Conservation (phyloP, 2,797 vertebrate genomes). For the Myotis findleyi region DNA sequence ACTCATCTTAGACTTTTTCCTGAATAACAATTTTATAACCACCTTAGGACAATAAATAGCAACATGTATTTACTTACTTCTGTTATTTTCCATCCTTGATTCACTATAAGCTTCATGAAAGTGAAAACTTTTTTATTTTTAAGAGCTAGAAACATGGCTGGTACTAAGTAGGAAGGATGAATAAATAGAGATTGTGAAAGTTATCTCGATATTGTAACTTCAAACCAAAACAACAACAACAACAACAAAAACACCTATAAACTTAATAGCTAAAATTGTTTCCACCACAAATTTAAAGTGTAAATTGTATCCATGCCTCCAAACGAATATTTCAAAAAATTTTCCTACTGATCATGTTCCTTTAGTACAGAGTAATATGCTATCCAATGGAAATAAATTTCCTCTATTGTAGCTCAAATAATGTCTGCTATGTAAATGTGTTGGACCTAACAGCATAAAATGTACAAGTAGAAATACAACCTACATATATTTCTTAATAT, state of each 20-base stretch:
- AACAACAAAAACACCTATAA: not conserved
- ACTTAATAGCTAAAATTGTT: not conserved
- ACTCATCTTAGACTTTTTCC: not conserved
- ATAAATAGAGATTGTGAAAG: not conserved
- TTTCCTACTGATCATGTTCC: not conserved
- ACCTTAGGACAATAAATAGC: not conserved
- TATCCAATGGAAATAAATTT: not conserved
- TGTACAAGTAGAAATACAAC: not conserved
- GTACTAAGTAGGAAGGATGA: not conserved
- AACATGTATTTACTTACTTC: not conserved
- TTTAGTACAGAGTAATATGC: not conserved
- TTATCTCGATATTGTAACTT: not conserved
- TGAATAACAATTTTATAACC: not conserved
- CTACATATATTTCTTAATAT: not conserved
- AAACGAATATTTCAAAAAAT: conserved; percentile 32
- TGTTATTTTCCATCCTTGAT: not conserved
- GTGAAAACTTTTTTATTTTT: not conserved
- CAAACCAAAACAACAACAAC: not conserved
- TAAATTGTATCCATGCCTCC: not conserved
- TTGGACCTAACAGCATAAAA: not conserved
- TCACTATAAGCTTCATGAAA: not conserved
- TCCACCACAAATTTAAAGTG: conserved; percentile 14
- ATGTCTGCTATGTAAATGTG: not conserved
- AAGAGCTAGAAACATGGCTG: not conserved
- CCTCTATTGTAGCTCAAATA: not conserved